These are phyloP conservation scores for Nixonia krombeini DNA, from an alignment of 1,140 invertebrate species.

Conservation along the genomic window DNA sequence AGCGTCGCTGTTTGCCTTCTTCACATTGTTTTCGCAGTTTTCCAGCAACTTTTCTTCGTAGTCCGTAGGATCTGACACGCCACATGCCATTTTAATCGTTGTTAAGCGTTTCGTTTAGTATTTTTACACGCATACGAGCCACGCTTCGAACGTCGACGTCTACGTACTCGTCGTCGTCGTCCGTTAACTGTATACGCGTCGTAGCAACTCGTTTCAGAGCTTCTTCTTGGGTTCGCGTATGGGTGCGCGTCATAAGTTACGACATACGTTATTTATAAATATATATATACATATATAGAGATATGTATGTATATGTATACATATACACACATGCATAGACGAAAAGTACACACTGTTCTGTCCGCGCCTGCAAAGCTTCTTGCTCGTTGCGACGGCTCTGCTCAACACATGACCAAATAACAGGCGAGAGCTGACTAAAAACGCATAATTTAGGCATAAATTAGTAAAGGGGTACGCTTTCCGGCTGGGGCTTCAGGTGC, in stretches of 20 bases:
- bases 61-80: constrained; percentile 40
- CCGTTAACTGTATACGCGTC: not conserved
- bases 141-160: constrained; percentile 27
- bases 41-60: constrained; percentile 36
- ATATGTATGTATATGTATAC: constrained; percentile 35
- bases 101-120: constrained; percentile 44
- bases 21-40: constrained; percentile 25
- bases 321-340: constrained; percentile 26
- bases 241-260: too few species aligned
- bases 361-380: constrained; percentile 39
- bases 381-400: constrained; percentile 44
- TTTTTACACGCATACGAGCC: constrained; percentile 45
- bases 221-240: constrained; percentile 31
- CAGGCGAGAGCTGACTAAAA: constrained; percentile 44
- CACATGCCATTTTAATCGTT: constrained; percentile 56
- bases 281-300: constrained; percentile 15
- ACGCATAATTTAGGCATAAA: constrained; percentile 42
- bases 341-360: constrained; percentile 38
- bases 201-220: constrained; percentile 26
- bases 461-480: too few species aligned
- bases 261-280: too few species aligned
- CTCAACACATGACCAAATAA: constrained; percentile 53
- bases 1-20: constrained; percentile 3
- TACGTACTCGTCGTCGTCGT: constrained; percentile 39
- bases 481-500: too few species aligned